Percentiles rank a stretch among this genome's conserved stretches.
Evolutionary conservation across 2,797 vertebrate genomes (phyloP).

Genomic region (Mergus octosetaceus): DNA sequence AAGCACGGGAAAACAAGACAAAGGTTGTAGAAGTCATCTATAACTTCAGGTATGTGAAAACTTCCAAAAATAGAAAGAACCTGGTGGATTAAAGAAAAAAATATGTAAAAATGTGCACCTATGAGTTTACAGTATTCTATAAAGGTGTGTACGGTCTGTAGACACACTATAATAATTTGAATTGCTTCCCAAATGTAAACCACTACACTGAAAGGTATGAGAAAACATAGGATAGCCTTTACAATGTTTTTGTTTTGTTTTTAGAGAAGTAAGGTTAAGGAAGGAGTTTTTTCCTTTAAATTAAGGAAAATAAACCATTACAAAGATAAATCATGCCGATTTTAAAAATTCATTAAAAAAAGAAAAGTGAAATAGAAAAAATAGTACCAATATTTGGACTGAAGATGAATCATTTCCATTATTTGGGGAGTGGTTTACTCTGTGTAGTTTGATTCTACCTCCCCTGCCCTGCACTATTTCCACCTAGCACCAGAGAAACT

Average conservation of each 20-base stretch:
- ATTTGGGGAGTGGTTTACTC: background rate
- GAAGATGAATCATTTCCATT: background rate
- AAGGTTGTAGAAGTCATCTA: background rate
- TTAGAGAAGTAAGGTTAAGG: background rate
- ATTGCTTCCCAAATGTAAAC: background rate
- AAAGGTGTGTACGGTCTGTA: background rate
- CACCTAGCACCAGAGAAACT: background rate
- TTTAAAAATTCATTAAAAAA: background rate
- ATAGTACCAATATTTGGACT: too few species aligned
- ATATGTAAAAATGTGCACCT: accelerated
- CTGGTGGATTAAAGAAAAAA: background rate
- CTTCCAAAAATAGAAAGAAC: background rate
- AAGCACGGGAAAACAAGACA: background rate
- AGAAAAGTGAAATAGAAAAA: background rate
- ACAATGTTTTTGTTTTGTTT: background rate
- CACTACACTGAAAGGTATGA: background rate
- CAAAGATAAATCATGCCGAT: background rate
- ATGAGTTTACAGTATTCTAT: background rate
- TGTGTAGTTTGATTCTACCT: background rate
- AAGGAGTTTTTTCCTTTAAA: background rate
- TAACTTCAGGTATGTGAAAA: background rate
- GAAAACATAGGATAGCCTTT: background rate
- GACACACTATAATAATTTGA: background rate
- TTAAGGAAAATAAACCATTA: background rate
- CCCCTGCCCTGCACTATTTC: background rate